A percentile compares a stretch with the other conserved stretches of the same genome.
These are phyloP conservation scores for Ryuthela nishihirai DNA, from an alignment of 2,888 invertebrate genomes.

Conservation along the genomic window DNA sequence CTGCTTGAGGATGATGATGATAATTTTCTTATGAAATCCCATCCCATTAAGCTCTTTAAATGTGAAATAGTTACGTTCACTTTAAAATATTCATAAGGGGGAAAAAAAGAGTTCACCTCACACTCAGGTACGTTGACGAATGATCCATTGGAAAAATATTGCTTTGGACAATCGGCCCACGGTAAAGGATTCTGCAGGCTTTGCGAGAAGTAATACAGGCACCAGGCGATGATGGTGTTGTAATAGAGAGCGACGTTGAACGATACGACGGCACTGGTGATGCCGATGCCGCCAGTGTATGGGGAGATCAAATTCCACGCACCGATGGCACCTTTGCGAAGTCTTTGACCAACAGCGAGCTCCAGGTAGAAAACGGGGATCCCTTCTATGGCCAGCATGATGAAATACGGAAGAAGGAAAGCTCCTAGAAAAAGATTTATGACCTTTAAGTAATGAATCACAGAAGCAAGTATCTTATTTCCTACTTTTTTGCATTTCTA, in stretches of 20 bases:
- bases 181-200: conserved; percentile 88
- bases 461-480: no score
- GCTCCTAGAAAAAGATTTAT: conserved; percentile 61
- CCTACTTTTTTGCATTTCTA: no score
- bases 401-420: conserved; percentile 93
- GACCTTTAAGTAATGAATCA: no score
- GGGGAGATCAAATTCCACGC: conserved; percentile 63
- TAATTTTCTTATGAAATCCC: no score
- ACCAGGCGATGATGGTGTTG: conserved; percentile 98
- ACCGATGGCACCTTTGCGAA: conserved; percentile 82
- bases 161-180: conserved; percentile 86
- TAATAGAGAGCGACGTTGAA: conserved; percentile 96
- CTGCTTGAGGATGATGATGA: no score
- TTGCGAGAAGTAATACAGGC: conserved; percentile 83
- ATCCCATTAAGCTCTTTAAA: no score
- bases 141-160: conserved; percentile 58
- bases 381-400: conserved; percentile 90
- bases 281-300: conserved; percentile 81
- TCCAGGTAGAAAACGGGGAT: conserved; percentile 95
- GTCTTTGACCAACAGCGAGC: conserved; percentile 86
- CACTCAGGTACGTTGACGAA: conserved; percentile 50
- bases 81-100: no score
- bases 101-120: conserved; percentile 49
- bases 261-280: conserved; percentile 92
- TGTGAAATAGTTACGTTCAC: no score